phyloP scores from a whole-genome alignment of 1,140 invertebrate species.

The Planococcus citri region DNA sequence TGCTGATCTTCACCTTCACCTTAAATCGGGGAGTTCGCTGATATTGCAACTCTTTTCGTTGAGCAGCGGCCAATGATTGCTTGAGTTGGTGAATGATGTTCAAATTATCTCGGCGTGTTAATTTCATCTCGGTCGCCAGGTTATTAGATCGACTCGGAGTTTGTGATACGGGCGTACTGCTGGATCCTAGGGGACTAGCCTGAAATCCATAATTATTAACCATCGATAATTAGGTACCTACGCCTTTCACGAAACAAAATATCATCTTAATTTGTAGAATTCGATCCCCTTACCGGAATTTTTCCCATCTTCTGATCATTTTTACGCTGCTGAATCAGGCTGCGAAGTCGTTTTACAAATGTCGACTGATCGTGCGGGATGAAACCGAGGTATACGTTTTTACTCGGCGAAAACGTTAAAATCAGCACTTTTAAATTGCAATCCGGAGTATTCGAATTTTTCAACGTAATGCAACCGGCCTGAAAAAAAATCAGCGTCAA shows the following conservation, averaged over 20 bases:
- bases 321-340: slow-evolving; percentile 70
- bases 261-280: not conserved
- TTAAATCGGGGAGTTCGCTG: slow-evolving; percentile 47
- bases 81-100: slow-evolving; percentile 51
- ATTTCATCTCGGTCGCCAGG: slow-evolving; percentile 38
- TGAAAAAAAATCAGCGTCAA: slow-evolving; percentile 37
- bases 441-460: slow-evolving; percentile 43
- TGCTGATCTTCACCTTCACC: not conserved
- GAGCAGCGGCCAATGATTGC: slow-evolving; percentile 57
- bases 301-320: slow-evolving; percentile 24
- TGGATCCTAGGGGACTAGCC: not conserved
- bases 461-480: slow-evolving; percentile 86
- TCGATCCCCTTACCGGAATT: not conserved
- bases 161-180: not conserved
- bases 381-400: slow-evolving; percentile 80
- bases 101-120: slow-evolving; percentile 53
- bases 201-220: too few species aligned
- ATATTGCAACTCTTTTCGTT: slow-evolving; percentile 60
- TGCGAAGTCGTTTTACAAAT: slow-evolving; percentile 66
- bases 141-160: slow-evolving; percentile 35
- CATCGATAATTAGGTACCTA: too few species aligned
- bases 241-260: too few species aligned
- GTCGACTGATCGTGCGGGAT: slow-evolving; percentile 86
- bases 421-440: slow-evolving; percentile 89
- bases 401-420: slow-evolving; percentile 77